These are phyloP conservation scores for Monochamus saltuarius DNA, from an alignment of 1,140 invertebrate species.

Conservation along the genomic window DNA sequence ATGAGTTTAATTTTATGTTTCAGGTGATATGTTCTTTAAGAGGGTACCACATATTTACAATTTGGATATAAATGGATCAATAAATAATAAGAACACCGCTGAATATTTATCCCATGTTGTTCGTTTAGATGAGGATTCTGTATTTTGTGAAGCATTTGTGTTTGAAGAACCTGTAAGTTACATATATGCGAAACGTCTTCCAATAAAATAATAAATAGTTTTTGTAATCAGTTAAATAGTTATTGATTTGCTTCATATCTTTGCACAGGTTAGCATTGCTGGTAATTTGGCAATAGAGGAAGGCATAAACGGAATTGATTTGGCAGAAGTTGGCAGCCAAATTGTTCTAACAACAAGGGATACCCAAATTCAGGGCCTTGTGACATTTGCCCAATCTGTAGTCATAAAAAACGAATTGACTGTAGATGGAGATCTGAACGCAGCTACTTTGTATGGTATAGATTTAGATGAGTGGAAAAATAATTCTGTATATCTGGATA, in stretches of 20 bases:
- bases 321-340: slow-evolving; percentile 33
- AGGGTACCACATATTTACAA: slow-evolving; percentile 33
- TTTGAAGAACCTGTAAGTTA: slow-evolving; percentile 36
- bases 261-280: slow-evolving; percentile 38
- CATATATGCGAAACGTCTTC: background rate
- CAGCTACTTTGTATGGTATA: slow-evolving; percentile 30
- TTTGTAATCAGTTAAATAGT: too few relatives aligned
- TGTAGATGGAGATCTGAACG: slow-evolving; percentile 37
- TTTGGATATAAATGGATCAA: slow-evolving; percentile 28
- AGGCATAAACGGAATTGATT: slow-evolving; percentile 36
- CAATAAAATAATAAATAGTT: too few relatives aligned
- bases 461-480: slow-evolving; percentile 33
- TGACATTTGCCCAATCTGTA: slow-evolving; percentile 35
- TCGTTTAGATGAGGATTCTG: slow-evolving; percentile 24
- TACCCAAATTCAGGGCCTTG: slow-evolving; percentile 29
- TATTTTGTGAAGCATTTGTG: slow-evolving; percentile 24
- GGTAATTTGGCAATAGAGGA: slow-evolving; percentile 36
- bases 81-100: slow-evolving; percentile 30
- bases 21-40: slow-evolving; percentile 39
- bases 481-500: slow-evolving; percentile 40
- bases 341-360: slow-evolving; percentile 40
- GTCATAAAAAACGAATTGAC: slow-evolving; percentile 31
- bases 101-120: slow-evolving; percentile 35
- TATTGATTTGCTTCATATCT: too few relatives aligned
- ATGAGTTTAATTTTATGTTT: slow-evolving; percentile 16